These are phyloP conservation scores for Heliconius ismenius DNA, from an alignment of 2,888 invertebrate genomes.

Conservation along the genomic window DNA sequence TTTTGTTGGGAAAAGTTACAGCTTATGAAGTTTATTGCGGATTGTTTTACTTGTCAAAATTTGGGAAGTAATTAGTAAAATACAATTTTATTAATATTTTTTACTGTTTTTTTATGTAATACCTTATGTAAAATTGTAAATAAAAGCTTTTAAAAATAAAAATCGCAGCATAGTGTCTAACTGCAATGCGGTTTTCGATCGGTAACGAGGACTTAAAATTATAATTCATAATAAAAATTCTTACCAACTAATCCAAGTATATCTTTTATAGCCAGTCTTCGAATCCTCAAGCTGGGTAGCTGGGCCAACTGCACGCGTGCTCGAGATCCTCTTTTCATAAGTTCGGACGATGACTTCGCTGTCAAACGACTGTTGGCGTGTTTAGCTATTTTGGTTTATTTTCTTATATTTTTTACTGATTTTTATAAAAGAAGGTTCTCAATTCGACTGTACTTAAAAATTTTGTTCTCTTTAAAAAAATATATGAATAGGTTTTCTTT, in stretches of 20 bases:
- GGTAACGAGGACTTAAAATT: not conserved
- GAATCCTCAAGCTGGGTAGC: slow-evolving; percentile 80
- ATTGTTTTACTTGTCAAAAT: not conserved
- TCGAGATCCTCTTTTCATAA: slow-evolving; percentile 55
- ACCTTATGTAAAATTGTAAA: too few relatives aligned
- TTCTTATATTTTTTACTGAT: not conserved
- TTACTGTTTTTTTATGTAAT: too few relatives aligned
- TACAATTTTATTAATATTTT: not conserved
- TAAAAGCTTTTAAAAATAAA: too few relatives aligned
- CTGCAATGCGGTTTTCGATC: too few relatives aligned
- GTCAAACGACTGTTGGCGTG: slow-evolving; percentile 54
- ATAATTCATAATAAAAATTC: not conserved
- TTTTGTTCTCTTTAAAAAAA: too few relatives aligned
- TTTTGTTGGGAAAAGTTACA: not conserved
- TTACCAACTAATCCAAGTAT: slow-evolving; percentile 83
- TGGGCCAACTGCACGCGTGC: slow-evolving; percentile 76
- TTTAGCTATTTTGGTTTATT: not conserved
- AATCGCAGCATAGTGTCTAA: too few relatives aligned
- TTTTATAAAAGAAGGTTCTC: too few relatives aligned
- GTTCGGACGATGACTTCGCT: slow-evolving; percentile 50
- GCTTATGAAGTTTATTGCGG: not conserved
- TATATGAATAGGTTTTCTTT: too few relatives aligned
- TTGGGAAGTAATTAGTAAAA: not conserved
- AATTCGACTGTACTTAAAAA: too few relatives aligned
- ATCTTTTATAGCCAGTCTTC: slow-evolving; percentile 83